Evolutionary conservation across 2,888 invertebrate genomes (phyloP).

Genomic region (Lamellibrachia satsuma): DNA sequence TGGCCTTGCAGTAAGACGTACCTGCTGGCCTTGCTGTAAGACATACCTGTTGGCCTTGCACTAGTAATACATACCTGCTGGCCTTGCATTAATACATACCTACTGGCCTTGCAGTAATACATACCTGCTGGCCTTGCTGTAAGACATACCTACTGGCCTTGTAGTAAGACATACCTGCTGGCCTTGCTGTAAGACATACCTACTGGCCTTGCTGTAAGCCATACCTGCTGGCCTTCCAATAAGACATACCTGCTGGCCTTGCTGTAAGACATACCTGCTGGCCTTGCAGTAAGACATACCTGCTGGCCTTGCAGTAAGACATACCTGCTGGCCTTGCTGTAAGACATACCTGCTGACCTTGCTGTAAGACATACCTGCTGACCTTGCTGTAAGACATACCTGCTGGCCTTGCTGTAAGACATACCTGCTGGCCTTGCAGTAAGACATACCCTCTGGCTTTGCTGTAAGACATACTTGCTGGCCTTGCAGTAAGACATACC

Average conservation of each 20-base stretch:
- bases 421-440: neutral
- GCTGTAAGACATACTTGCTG: neutral
- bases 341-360: neutral
- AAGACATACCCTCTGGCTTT: neutral
- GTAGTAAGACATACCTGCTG: neutral
- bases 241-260: conserved; percentile 17
- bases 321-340: neutral
- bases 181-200: neutral
- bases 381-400: neutral
- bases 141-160: neutral
- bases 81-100: neutral
- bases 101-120: neutral
- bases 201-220: neutral
- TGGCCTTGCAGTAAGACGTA: neutral
- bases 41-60: neutral
- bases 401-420: neutral
- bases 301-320: neutral
- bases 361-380: neutral
- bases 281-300: no score
- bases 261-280: neutral
- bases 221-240: conserved; percentile 14
- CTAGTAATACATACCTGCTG: neutral
- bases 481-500: neutral
- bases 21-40: neutral
- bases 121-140: neutral